A percentile compares a stretch with the other conserved stretches of the same genome.
These are phyloP conservation scores for Pseudopodoces humilis DNA, from an alignment of 2,113 vertebrate genomes.

Conservation along the genomic window DNA sequence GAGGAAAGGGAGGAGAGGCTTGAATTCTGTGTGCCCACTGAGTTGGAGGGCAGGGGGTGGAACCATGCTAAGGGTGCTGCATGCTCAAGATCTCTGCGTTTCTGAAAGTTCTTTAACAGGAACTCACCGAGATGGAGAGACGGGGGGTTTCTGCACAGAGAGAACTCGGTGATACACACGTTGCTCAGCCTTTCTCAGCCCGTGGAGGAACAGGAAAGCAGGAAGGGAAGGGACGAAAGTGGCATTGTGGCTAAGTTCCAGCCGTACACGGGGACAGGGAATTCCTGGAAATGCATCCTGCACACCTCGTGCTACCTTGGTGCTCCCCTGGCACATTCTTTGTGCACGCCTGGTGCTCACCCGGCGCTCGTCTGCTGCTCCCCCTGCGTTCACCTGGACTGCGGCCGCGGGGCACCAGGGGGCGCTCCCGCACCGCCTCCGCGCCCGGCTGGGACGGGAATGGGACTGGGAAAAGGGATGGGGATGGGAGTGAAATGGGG, in stretches of 20 bases:
- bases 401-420: not conserved
- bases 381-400: not conserved
- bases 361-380: not conserved
- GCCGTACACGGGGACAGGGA: not conserved
- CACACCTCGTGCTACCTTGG: not conserved
- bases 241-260: fast-evolving
- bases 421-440: not conserved
- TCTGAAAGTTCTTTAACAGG: fast-evolving
- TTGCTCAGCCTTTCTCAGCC: not conserved
- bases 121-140: fast-evolving
- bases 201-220: fast-evolving
- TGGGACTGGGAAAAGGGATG: not conserved
- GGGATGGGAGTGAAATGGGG: not conserved
- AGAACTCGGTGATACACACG: fast-evolving
- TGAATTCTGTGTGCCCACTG: fast-evolving
- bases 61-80: fast-evolving
- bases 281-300: not conserved
- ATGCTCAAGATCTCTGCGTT: fast-evolving
- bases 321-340: not conserved
- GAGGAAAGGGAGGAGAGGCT: too few species aligned
- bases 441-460: not conserved
- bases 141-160: fast-evolving
- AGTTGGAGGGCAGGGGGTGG: not conserved
- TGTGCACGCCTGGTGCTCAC: not conserved
- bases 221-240: fast-evolving